Conservation (phyloP, 1,140 invertebrate species). For the Drosophila punjabiensis region DNA sequence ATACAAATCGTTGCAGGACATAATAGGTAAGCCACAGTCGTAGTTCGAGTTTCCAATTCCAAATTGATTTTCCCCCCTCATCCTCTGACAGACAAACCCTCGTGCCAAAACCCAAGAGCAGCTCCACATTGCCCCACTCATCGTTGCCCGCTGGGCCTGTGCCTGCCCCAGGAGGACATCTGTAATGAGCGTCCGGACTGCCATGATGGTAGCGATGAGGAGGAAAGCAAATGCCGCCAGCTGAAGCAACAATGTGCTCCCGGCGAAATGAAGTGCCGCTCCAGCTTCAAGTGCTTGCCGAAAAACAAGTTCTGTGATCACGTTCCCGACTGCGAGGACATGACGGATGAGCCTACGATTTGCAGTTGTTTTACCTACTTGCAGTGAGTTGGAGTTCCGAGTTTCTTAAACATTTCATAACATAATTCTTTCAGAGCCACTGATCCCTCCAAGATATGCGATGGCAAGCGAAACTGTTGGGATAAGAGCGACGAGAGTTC, state of each 20-base stretch:
- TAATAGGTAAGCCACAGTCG: conserved; percentile 55
- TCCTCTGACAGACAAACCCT: conserved; percentile 50
- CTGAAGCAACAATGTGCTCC: conserved; percentile 59
- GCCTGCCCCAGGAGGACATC: conserved; percentile 87
- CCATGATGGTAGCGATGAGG: conserved; percentile 89
- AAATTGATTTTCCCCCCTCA: conserved; percentile 7
- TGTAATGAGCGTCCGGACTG: conserved; percentile 92
- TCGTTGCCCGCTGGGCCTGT: conserved; percentile 90
- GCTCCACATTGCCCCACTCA: conserved; percentile 85
- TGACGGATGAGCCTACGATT: conserved; percentile 89
- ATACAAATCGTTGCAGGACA: conserved; percentile 62
- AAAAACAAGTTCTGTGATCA: conserved; percentile 90
- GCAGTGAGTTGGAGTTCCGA: conserved; percentile 65
- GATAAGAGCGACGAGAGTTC: conserved; percentile 93
- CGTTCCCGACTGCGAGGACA: conserved; percentile 89
- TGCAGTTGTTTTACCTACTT: conserved; percentile 90
- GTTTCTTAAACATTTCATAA: background rate
- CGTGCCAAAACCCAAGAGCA: conserved; percentile 41
- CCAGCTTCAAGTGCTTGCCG: conserved; percentile 88
- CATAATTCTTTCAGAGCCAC: conserved; percentile 85
- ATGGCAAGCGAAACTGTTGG: conserved; percentile 91
- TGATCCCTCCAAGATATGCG: conserved; percentile 89
- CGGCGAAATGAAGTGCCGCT: conserved; percentile 88
- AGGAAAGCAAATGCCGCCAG: conserved; percentile 85
- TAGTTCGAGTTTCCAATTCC: background rate